Conservation (phyloP, 2,888 invertebrate genomes). For the Tiliacea aurago region DNA sequence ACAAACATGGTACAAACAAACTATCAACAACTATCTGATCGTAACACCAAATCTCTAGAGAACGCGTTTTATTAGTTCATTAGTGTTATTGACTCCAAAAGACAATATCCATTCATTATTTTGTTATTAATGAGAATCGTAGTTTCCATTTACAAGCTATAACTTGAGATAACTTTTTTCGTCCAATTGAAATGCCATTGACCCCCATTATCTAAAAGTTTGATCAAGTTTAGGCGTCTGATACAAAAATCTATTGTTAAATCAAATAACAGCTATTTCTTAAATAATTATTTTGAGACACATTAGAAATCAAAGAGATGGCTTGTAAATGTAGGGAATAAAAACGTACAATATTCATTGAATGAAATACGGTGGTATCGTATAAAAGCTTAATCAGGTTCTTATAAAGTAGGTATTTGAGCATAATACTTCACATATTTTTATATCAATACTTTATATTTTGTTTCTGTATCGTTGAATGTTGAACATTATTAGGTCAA, state of each 20-base stretch:
- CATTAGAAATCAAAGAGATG: conserved; percentile 11
- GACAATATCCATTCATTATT: conserved; percentile 14
- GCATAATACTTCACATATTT: conserved; percentile 13
- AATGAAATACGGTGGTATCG: not conserved
- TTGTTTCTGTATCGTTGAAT: not conserved
- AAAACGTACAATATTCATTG: not conserved
- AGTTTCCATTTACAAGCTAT: conserved; percentile 19
- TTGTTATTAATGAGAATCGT: conserved; percentile 17
- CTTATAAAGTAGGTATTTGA: conserved; percentile 13
- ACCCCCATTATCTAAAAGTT: not conserved
- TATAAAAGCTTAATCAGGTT: conserved; percentile 15
- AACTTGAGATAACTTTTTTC: conserved; percentile 18
- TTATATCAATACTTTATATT: not conserved
- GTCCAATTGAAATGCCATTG: not conserved
- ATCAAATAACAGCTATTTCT: conserved; percentile 12
- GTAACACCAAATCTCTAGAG: conserved; percentile 17
- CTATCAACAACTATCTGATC: not conserved
- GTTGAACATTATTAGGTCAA: conserved; percentile 31
- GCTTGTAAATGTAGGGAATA: not conserved
- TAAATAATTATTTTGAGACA: conserved; percentile 1
- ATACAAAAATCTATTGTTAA: not conserved
- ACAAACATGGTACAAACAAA: conserved; percentile 8
- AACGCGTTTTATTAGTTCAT: not conserved
- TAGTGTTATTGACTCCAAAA: conserved; percentile 17
- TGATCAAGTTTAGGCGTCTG: not conserved